phyloP scores from a whole-genome alignment of 2,113 vertebrate species.

The Oncorhynchus keta region DNA sequence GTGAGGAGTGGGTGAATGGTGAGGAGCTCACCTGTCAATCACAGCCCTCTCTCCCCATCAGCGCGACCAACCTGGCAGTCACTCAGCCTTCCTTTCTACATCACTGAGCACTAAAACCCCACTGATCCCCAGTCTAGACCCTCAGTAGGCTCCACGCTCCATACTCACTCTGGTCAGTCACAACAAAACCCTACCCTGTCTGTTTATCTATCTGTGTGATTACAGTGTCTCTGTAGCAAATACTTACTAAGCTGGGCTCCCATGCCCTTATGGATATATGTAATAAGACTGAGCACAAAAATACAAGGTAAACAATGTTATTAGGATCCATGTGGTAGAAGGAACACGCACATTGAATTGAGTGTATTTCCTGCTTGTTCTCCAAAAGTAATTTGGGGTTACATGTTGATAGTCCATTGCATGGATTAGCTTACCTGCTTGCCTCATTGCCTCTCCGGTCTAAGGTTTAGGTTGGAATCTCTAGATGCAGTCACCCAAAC shows the following conservation, averaged over 20 bases:
- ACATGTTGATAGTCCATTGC: background rate
- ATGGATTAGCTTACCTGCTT: background rate
- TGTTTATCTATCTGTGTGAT: background rate
- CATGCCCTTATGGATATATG: background rate
- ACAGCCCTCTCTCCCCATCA: constrained; percentile 39
- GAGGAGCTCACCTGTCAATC: constrained; percentile 57
- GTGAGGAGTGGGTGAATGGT: constrained; percentile 34
- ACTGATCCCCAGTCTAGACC: constrained; percentile 61
- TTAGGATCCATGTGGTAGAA: background rate
- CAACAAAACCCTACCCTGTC: constrained; percentile 10
- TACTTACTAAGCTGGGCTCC: background rate
- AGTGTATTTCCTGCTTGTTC: background rate
- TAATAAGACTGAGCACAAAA: background rate
- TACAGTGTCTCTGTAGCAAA: background rate
- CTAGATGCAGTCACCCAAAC: constrained; percentile 39
- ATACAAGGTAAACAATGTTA: background rate
- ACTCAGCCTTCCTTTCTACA: constrained; percentile 63
- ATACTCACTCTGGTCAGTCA: constrained; percentile 13
- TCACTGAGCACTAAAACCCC: constrained; percentile 58
- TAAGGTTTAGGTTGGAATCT: background rate
- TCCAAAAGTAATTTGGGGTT: background rate
- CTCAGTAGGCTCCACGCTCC: constrained; percentile 11
- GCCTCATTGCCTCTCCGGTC: background rate
- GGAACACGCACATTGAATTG: background rate
- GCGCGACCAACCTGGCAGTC: constrained; percentile 45